These are phyloP conservation scores for Pterocles gutturalis DNA, from an alignment of 2,113 vertebrate genomes.

Conservation along the genomic window DNA sequence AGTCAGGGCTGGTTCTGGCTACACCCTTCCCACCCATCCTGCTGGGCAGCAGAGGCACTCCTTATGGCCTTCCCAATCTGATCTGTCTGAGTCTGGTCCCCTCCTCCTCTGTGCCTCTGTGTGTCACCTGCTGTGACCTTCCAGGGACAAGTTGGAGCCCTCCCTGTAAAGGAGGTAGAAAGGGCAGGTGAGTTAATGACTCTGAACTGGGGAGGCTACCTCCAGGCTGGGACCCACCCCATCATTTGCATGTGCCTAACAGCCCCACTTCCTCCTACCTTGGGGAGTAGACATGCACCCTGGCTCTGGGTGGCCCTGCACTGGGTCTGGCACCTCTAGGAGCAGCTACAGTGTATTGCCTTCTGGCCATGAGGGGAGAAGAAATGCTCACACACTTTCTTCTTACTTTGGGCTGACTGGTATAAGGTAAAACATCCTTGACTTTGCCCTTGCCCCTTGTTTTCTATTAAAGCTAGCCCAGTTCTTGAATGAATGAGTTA, in stretches of 20 bases:
- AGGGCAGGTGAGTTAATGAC: not conserved
- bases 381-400: rapidly evolving
- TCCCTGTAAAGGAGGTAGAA: not conserved
- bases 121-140: not conserved
- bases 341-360: rapidly evolving
- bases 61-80: rapidly evolving
- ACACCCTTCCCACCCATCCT: not conserved
- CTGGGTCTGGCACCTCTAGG: not conserved
- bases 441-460: rapidly evolving
- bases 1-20: not conserved
- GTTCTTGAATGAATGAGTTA: not conserved
- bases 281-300: rapidly evolving
- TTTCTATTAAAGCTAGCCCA: not conserved
- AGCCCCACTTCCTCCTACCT: not conserved
- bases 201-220: rapidly evolving
- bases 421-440: not conserved
- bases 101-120: not conserved
- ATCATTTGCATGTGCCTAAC: not conserved
- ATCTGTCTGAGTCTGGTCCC: not conserved
- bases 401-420: not conserved
- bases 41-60: rapidly evolving
- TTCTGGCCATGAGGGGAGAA: rapidly evolving
- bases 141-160: not conserved
- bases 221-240: not conserved
- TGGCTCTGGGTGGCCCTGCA: not conserved